Evolutionary conservation across 2,888 invertebrate genomes (phyloP), one percentile per base, ranked within the genome.

Genomic region (Dryococelus australis): DNA sequence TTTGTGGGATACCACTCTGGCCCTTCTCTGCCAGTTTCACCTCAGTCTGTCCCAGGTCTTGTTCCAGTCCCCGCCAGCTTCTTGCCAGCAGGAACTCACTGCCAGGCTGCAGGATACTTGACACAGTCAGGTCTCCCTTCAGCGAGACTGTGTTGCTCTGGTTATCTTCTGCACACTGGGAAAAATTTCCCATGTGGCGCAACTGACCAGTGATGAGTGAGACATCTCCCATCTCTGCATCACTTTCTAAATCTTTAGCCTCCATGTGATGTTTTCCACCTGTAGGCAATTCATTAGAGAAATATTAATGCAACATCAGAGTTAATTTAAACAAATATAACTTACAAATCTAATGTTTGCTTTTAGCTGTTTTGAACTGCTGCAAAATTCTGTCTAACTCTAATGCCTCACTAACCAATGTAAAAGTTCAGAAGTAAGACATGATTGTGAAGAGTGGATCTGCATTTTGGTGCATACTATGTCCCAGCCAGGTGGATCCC

Each of bases 11-110:
- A 0, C 98, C 98, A 90, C 93, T 94, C 24, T 96, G 94, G 0
- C 98, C 98, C 90, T 95, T 94, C 89, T 94, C 94, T 10, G 96
- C 95, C 88, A 94, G 92, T 88, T 94, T 94, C 0, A 96, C 95
- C 86, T 95, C 95, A 0, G 95, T 96, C 91, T 96, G 94, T 0
- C 97, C 97, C 80, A 97, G 92, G 89, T 96, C 95, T 90, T 96
- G 97, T 90, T 98, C 97, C 86, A 99, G 93, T 0, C 99, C 99
- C 91, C 95, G 95, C 98, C 98, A 99, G 4, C 95, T 95, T 90
- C 97, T 93, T 10, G 94, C 93, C 81, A 94, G 92, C 28, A 97
- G 93, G 91, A 93, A 95, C 89, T 95, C 95, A 26, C 95, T 95
- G 5, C 95, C 95, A 90, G 65, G 24, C 65, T 20, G 65, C 65